These are phyloP conservation scores for Silurus asotus DNA, from an alignment of 2,113 vertebrate species.

Conservation along the genomic window DNA sequence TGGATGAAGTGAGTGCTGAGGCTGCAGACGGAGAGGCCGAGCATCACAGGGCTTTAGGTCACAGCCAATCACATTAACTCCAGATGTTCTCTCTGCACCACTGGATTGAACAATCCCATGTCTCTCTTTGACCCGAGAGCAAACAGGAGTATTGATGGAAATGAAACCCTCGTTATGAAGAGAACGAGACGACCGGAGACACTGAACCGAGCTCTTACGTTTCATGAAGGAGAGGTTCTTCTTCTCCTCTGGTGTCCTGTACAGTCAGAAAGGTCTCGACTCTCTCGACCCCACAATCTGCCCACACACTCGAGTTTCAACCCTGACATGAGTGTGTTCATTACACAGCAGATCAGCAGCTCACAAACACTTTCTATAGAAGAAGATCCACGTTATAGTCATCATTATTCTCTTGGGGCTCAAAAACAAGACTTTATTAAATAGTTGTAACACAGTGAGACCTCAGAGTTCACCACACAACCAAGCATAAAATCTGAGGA, in stretches of 20 bases:
- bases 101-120: not conserved
- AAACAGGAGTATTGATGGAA: not conserved
- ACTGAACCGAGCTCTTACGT: not conserved
- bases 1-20: not conserved
- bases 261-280: constrained; percentile 5
- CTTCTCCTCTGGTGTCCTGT: not conserved
- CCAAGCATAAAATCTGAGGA: not conserved
- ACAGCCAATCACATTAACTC: not conserved
- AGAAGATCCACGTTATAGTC: too few species aligned
- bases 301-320: constrained; percentile 6
- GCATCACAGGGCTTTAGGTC: not conserved
- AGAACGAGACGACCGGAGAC: not conserved
- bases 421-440: too few species aligned
- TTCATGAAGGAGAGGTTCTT: not conserved
- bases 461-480: not conserved
- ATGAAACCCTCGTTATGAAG: not conserved
- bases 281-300: constrained; percentile 16
- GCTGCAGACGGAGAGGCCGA: not conserved
- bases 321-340: not conserved
- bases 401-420: too few species aligned
- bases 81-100: not conserved
- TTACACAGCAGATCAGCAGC: not conserved
- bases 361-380: too few species aligned
- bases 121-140: not conserved
- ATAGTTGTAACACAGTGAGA: too few species aligned